Evolutionary conservation across 2,888 invertebrate genomes (phyloP), one percentile per base, ranked within the genome.

Genomic region (Clivina fossor): DNA sequence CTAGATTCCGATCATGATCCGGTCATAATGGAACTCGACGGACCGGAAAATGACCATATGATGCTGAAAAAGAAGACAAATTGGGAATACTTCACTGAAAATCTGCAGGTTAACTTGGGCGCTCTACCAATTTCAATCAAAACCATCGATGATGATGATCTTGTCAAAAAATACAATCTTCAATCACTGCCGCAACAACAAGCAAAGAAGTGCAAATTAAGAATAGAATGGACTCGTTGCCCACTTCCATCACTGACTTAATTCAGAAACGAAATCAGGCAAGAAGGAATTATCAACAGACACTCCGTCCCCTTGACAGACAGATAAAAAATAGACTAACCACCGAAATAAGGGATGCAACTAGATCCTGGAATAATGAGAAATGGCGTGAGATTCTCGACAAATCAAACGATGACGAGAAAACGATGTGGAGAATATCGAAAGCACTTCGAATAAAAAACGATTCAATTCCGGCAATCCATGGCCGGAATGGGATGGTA

Each of bases 361-460:
- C n/a, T n/a, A n/a, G n/a, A n/a, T n/a, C n/a, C n/a, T 28, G 20
- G 30, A 15, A 24, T 8, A 7, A 24, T 11, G 43, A 16, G 2
- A 22, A 15, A 24, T 51, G 51, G 43, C 28, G 19, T 5, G 20
- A n/a, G 11, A 51, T 16, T 11, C 37, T 51, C 2, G 7, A 24
- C 7, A 19, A 28, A 24, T 41, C 28, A 4, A 15, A 20, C 22
- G 40, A 43, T 4, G 51, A 44, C 22, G 13, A 38, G 26, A 43
- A 26, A 18, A 16, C 38, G 4, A 24, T 50, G 13, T 50, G 51
- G 51, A n/a, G 41, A 41, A 50, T 50, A 41, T 11, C 41, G 4
- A 50, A 41, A 41, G 15, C 37, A 11, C 19, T 50, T 3, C 28
- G 51, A 2, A 44, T 9, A 5, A 40, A 51, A n/a, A 26, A 22